phyloP scores from a whole-genome alignment of 2,113 vertebrate species.

The Saccopteryx leptura region DNA sequence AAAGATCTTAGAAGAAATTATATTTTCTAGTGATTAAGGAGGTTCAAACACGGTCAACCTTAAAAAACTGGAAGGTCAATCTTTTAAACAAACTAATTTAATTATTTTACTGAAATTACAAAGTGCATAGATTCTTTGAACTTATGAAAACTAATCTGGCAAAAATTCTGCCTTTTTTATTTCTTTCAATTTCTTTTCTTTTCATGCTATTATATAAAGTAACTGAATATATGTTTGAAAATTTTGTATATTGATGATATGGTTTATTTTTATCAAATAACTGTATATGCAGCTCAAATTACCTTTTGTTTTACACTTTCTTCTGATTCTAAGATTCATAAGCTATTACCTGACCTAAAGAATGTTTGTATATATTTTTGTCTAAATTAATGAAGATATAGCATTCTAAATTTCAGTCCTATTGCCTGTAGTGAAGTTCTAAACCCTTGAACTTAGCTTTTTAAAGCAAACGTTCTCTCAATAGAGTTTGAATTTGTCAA shows the following conservation, averaged over 20 bases:
- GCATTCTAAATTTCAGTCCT: background rate
- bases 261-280: background rate
- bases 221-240: background rate
- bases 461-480: constrained; percentile 31
- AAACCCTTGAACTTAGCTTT: background rate
- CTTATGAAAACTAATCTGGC: background rate
- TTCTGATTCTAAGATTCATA: background rate
- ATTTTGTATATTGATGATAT: background rate
- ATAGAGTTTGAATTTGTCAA: background rate
- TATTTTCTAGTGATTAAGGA: constrained; percentile 13
- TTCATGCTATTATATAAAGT: background rate
- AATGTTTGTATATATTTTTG: background rate
- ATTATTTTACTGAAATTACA: constrained; percentile 48
- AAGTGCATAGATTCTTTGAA: constrained; percentile 51
- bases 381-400: background rate
- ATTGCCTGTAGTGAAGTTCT: background rate
- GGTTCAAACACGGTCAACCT: constrained; percentile 32
- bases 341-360: background rate
- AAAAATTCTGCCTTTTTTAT: background rate
- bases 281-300: background rate
- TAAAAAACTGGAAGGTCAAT: constrained; percentile 38
- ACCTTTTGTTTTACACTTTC: background rate
- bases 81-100: constrained; percentile 51
- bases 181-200: background rate
- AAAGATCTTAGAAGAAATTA: background rate